Evolutionary conservation across 2,888 invertebrate genomes (phyloP).

Genomic region (Antheraea yamamai): DNA sequence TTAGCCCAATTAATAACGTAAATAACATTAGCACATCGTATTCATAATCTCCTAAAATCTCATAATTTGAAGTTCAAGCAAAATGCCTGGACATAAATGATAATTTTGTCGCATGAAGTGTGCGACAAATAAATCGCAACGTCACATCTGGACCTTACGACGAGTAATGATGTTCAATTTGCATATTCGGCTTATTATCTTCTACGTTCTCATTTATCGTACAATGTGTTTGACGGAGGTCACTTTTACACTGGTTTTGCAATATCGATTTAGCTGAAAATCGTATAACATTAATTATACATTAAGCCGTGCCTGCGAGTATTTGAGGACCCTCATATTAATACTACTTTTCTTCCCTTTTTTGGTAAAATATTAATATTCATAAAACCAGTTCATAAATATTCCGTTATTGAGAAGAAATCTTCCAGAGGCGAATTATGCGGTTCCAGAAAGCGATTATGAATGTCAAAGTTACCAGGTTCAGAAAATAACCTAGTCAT

Average conservation of each 20-base stretch:
- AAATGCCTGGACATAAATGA: not conserved
- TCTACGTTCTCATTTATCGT: constrained; percentile 17
- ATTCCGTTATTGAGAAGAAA: no score
- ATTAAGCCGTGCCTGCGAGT: not conserved
- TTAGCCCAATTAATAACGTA: not conserved
- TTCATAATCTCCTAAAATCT: not conserved
- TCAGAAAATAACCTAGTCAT: no score
- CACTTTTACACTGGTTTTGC: constrained; percentile 12
- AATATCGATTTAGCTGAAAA: constrained; percentile 4
- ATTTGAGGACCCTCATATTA: not conserved
- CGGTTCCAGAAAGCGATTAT: no score
- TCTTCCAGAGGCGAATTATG: no score
- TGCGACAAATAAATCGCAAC: constrained; percentile 16
- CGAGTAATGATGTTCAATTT: constrained; percentile 20
- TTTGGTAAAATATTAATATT: not conserved
- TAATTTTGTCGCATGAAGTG: not conserved
- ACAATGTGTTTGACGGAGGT: constrained; percentile 18
- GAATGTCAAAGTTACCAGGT: no score
- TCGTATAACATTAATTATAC: not conserved
- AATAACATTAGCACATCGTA: not conserved
- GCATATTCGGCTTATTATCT: constrained; percentile 20
- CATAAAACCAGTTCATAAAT: no score
- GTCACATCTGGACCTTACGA: not conserved
- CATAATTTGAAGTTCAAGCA: no score
- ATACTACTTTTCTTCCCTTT: not conserved